Evolutionary conservation across 2,888 invertebrate genomes (phyloP).

Genomic region (Schizotus pectinicornis): DNA sequence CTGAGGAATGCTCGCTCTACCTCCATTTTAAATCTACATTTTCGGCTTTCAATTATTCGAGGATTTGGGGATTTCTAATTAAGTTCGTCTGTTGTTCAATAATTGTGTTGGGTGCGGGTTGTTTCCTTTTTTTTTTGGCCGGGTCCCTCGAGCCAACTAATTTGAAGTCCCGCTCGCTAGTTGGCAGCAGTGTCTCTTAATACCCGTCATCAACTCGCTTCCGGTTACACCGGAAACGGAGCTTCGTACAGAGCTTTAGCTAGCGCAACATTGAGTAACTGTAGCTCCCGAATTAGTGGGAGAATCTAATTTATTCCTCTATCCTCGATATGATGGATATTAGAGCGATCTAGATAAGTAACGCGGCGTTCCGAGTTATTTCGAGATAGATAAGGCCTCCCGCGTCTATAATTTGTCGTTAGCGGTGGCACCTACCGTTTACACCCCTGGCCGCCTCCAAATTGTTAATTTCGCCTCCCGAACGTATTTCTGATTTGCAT

Average conservation of each 20-base stretch:
- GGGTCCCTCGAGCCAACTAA: too few relatives aligned
- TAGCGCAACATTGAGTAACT: background rate
- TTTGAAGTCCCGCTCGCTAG: background rate
- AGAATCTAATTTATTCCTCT: too few relatives aligned
- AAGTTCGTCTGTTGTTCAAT: conserved; percentile 53
- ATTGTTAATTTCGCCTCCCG: conserved; percentile 49
- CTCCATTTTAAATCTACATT: conserved; percentile 45
- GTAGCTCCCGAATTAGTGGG: background rate
- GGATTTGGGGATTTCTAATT: conserved; percentile 52
- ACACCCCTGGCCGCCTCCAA: conserved; percentile 33
- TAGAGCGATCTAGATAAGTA: too few relatives aligned
- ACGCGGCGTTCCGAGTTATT: too few relatives aligned
- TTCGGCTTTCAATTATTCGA: conserved; percentile 52
- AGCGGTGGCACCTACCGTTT: conserved; percentile 10
- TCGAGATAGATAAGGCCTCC: conserved; percentile 13
- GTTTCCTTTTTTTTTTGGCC: conserved; percentile 12
- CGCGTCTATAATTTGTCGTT: conserved; percentile 25
- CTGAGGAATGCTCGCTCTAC: conserved; percentile 40
- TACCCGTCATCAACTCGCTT: too few relatives aligned
- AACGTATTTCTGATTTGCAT: conserved; percentile 53
- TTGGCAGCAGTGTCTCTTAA: too few relatives aligned
- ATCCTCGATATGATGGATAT: too few relatives aligned
- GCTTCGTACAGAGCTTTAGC: background rate
- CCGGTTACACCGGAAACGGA: background rate
- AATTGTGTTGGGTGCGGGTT: conserved; percentile 41